phyloP scores from a whole-genome alignment of 1,140 invertebrate species.

The Oreohelix idahoensis region DNA sequence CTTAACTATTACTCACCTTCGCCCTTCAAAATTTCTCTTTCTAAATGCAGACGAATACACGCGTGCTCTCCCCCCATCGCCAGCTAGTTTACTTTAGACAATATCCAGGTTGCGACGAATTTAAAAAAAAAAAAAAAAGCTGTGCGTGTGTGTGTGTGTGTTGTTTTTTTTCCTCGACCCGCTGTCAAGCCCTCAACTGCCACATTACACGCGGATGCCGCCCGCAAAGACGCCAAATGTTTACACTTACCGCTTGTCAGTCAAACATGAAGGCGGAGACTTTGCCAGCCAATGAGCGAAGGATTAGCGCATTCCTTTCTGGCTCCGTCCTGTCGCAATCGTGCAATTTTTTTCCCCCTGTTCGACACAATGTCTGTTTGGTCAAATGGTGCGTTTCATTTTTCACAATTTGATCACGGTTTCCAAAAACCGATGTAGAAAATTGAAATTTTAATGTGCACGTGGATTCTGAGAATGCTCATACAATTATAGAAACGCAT shows the following conservation, averaged over 20 bases:
- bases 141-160: no score
- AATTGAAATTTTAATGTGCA: background rate
- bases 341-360: background rate
- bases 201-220: no score
- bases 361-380: background rate
- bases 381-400: background rate
- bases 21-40: no score
- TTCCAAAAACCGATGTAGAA: background rate
- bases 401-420: background rate
- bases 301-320: background rate
- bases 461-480: background rate
- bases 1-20: no score
- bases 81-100: no score
- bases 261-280: background rate
- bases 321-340: background rate
- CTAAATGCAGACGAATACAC: no score
- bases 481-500: no score
- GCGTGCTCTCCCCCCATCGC: no score
- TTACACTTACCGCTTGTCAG: background rate
- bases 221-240: background rate
- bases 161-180: no score
- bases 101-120: no score
- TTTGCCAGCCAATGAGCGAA: background rate
- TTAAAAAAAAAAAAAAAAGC: no score
- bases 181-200: no score